Percentiles rank a stretch among this genome's conserved stretches.
Evolutionary conservation across 2,797 vertebrate species (phyloP).

Genomic region (Okamejei kenojei): DNA sequence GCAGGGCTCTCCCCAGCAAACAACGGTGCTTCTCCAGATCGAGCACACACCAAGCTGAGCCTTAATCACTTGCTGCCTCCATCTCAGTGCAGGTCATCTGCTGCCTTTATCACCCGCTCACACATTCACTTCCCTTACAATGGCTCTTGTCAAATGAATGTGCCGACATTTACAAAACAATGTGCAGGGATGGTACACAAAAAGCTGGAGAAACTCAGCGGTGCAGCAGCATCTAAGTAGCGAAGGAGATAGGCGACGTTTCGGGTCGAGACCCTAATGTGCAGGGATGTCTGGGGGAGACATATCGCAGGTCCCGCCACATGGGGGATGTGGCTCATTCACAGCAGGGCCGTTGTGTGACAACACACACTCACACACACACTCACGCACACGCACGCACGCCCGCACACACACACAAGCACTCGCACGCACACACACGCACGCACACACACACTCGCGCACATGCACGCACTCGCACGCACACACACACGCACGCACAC

Average conservation of each 20-base stretch:
- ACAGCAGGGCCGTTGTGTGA: no score
- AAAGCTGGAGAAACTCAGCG: no score
- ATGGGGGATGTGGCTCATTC: neutral
- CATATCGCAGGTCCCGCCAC: neutral
- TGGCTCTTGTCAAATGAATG: slow-evolving; percentile 21
- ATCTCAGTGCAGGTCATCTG: neutral
- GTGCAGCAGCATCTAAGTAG: no score
- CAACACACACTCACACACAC: neutral
- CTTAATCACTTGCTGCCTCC: neutral
- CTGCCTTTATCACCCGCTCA: neutral
- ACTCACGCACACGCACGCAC: no score
- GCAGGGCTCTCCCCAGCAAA: neutral
- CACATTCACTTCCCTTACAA: slow-evolving; percentile 28
- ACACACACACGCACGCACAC: no score
- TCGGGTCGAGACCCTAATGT: no score
- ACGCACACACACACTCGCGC: no score
- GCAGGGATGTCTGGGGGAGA: neutral
- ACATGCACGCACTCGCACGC: no score
- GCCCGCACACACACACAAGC: no score
- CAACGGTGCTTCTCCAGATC: neutral
- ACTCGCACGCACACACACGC: no score
- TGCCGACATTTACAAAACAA: slow-evolving; percentile 11
- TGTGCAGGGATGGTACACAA: neutral
- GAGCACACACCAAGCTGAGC: neutral
- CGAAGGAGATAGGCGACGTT: no score